Conservation (phyloP, 2,888 invertebrate genomes). For the Tupiocoris notatus region DNA sequence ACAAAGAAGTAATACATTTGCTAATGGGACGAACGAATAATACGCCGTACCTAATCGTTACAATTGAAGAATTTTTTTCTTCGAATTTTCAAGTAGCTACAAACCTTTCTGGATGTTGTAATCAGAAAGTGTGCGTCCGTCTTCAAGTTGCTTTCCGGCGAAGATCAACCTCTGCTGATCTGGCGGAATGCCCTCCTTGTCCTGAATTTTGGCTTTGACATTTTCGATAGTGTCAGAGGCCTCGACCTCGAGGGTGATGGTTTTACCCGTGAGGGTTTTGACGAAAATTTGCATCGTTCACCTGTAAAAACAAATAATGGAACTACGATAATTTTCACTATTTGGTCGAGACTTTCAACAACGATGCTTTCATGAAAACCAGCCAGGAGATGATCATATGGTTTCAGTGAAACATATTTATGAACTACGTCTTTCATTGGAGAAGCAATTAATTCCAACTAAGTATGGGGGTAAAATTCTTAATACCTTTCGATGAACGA, state of each 20-base stretch:
- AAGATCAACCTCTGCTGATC: conserved; percentile 65
- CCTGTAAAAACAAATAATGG: conserved; percentile 30
- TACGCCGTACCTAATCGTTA: too few species aligned
- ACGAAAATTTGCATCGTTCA: conserved; percentile 90
- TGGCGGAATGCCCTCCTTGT: conserved; percentile 81
- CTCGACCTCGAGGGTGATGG: conserved; percentile 58
- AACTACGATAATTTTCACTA: conserved; percentile 9
- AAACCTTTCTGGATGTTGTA: conserved; percentile 60
- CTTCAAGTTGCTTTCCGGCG: conserved; percentile 63
- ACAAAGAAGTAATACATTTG: too few species aligned
- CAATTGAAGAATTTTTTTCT: too few species aligned
- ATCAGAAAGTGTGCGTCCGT: conserved; percentile 59
- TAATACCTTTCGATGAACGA: too few species aligned
- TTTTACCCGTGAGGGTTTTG: conserved; percentile 67
- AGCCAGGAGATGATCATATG: not conserved
- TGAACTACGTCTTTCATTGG: too few species aligned
- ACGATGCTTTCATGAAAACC: conserved; percentile 17
- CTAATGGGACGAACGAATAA: too few species aligned
- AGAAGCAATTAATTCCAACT: too few species aligned
- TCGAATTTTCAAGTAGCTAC: too few species aligned
- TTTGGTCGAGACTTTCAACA: not conserved
- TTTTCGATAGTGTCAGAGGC: conserved; percentile 72
- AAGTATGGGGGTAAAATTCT: too few species aligned
- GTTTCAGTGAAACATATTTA: too few species aligned
- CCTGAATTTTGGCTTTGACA: conserved; percentile 90